A percentile compares a stretch with the other conserved stretches of the same genome.
Conservation (phyloP, 1,140 invertebrate genomes). For the Drosophila santomea region DNA sequence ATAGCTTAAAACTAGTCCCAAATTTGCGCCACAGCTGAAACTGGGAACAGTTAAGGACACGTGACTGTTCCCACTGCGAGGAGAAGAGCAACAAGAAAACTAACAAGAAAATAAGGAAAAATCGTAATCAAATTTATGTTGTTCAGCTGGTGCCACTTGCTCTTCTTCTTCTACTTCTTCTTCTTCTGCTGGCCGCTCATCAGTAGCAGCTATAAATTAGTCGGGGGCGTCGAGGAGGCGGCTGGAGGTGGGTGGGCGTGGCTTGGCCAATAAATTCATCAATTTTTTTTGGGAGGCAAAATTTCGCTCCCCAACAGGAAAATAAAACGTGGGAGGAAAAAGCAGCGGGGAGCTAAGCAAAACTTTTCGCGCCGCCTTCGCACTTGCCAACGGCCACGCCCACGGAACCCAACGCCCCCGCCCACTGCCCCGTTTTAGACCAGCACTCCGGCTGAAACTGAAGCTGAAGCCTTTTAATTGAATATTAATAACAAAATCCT, state of each 20-base stretch:
- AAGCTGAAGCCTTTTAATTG: conserved; percentile 59
- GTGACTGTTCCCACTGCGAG: background rate
- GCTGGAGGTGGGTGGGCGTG: conserved; percentile 2
- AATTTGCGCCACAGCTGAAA: background rate
- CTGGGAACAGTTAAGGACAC: background rate
- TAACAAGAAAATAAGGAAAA: background rate
- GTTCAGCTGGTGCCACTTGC: conserved; percentile 23
- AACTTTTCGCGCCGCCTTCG: conserved; percentile 36
- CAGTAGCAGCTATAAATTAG: conserved; percentile 46
- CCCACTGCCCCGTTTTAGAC: background rate
- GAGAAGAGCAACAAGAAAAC: background rate
- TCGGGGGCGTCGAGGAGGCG: background rate
- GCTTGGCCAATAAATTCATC: conserved; percentile 56
- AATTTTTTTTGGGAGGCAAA: conserved; percentile 25
- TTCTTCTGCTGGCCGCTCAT: conserved; percentile 9
- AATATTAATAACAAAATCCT: conserved; percentile 69
- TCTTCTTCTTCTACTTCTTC: background rate
- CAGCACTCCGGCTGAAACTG: conserved; percentile 30
- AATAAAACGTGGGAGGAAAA: conserved; percentile 27
- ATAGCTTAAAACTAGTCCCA: no score
- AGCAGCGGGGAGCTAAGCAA: conserved; percentile 22
- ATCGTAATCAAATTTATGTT: conserved; percentile 41
- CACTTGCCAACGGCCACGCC: conserved; percentile 2
- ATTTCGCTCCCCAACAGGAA: background rate
- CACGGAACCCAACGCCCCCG: background rate